Conservation (phyloP, 2,888 invertebrate genomes). For the Pseudococcus viburni region DNA sequence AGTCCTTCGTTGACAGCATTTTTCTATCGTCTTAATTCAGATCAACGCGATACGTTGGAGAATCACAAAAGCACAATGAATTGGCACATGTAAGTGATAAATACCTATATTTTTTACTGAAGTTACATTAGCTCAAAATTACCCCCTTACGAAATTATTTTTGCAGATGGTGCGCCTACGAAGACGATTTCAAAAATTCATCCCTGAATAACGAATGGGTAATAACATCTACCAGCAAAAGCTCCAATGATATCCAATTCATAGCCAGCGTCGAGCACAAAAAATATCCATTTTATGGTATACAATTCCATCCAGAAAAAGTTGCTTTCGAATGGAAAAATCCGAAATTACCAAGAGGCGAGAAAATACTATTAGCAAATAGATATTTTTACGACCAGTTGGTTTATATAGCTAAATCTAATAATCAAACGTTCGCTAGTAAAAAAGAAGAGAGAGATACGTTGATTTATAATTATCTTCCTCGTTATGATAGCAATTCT, state of each 20-base stretch:
- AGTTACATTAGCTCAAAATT: too few relatives aligned
- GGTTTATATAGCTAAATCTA: conserved; percentile 61
- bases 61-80: conserved; percentile 40
- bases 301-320: conserved; percentile 68
- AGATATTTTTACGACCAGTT: conserved; percentile 67
- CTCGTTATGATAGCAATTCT: background rate
- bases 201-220: conserved; percentile 8
- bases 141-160: too few relatives aligned
- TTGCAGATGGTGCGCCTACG: conserved; percentile 48
- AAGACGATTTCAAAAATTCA: conserved; percentile 12
- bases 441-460: background rate
- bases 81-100: conserved; percentile 49
- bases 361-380: conserved; percentile 61
- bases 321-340: conserved; percentile 64
- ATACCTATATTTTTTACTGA: too few relatives aligned
- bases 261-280: conserved; percentile 67
- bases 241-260: conserved; percentile 55
- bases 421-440: conserved; percentile 60
- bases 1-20: background rate
- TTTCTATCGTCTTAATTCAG: conserved; percentile 8
- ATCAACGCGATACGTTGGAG: background rate
- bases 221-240: conserved; percentile 15
- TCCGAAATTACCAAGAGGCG: conserved; percentile 54
- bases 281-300: conserved; percentile 67
- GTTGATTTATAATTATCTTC: conserved; percentile 50